These are phyloP conservation scores for Apteryx mantelli DNA, from an alignment of 2,113 vertebrate species.

Conservation along the genomic window DNA sequence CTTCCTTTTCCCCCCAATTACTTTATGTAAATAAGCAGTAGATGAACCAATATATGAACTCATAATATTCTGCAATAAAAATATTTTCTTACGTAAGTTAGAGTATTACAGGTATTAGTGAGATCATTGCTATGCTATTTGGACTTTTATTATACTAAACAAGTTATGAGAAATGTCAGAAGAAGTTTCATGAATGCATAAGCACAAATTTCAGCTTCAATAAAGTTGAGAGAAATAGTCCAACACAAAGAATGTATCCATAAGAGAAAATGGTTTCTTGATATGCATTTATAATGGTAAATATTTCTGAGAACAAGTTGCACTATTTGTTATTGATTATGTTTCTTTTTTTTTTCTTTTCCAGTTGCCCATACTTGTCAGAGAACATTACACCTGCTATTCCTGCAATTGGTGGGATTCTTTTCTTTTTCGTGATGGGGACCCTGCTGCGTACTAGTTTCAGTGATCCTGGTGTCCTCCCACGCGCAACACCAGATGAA, in stretches of 20 bases:
- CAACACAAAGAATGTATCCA: neutral
- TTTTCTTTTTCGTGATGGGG: constrained; percentile 94
- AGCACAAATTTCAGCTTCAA: neutral
- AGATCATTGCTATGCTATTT: neutral
- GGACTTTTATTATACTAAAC: neutral
- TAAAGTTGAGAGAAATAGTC: neutral
- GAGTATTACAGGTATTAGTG: neutral
- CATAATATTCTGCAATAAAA: neutral
- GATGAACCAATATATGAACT: neutral
- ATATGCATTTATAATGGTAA: neutral
- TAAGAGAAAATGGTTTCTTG: neutral
- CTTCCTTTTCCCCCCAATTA: neutral
- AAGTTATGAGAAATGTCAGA: neutral
- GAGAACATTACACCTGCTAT: constrained; percentile 88
- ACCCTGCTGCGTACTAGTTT: constrained; percentile 95
- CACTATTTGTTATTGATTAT: neutral
- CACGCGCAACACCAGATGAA: constrained; percentile 90
- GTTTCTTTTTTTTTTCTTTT: constrained; percentile 34
- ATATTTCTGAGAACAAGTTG: neutral
- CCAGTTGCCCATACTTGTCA: constrained; percentile 90
- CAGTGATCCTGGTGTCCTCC: constrained; percentile 94
- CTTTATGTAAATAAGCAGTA: neutral
- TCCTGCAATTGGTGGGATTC: constrained; percentile 89
- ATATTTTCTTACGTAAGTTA: neutral
- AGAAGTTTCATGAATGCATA: neutral